phyloP scores from a whole-genome alignment of 2,797 vertebrate genomes.

The Champsocephalus gunnari region DNA sequence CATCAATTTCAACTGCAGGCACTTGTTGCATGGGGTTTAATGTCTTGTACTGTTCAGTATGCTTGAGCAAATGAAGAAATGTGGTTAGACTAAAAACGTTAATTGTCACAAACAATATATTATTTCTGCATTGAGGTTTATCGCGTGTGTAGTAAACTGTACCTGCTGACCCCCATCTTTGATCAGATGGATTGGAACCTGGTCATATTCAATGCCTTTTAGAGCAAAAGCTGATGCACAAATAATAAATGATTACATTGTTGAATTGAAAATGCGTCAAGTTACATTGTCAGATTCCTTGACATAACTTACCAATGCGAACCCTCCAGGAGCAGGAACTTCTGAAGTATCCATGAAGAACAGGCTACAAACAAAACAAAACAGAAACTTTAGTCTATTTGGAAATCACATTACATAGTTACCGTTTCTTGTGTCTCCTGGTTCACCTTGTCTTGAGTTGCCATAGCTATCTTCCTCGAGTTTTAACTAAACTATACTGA shows the following conservation, averaged over 20 bases:
- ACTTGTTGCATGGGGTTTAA: conserved; percentile 98
- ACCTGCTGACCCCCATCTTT: conserved; percentile 97
- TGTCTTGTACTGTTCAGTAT: conserved; percentile 86
- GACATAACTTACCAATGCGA: conserved; percentile 90
- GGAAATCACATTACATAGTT: neutral
- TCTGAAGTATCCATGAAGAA: conserved; percentile 96
- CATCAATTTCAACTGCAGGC: conserved; percentile 93
- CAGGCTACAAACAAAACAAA: conserved; percentile 81
- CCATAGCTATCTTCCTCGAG: conserved; percentile 72
- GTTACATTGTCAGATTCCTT: neutral
- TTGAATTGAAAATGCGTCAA: neutral
- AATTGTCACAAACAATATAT: neutral
- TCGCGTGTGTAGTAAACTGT: conserved; percentile 15
- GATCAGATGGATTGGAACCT: conserved; percentile 88
- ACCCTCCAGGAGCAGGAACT: conserved; percentile 99
- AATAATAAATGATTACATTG: neutral
- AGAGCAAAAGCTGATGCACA: conserved; percentile 90
- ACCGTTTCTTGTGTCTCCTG: neutral
- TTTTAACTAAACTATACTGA: conserved; percentile 25
- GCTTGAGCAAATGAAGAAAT: conserved; percentile 75
- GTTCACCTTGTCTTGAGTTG: conserved; percentile 81
- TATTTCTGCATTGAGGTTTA: neutral
- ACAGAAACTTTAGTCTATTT: conserved; percentile 12
- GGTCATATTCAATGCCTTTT: conserved; percentile 93
- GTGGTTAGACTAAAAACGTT: neutral